A percentile compares a stretch with the other conserved stretches of the same genome.
These are phyloP conservation scores for Philypnodon macrostomus DNA, from an alignment of 2,797 vertebrate species.

Conservation along the genomic window DNA sequence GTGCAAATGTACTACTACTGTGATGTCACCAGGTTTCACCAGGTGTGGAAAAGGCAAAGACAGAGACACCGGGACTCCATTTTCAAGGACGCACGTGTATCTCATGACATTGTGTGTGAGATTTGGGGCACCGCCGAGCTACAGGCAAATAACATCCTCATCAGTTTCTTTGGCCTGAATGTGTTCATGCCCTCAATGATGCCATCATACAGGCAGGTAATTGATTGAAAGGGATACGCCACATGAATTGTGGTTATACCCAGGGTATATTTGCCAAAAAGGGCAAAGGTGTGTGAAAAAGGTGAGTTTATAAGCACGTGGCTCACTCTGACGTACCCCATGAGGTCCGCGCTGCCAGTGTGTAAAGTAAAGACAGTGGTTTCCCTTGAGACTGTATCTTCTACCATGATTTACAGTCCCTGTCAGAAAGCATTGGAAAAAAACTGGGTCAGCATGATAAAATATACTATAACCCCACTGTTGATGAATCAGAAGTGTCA, in stretches of 20 bases:
- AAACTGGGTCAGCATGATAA: slow-evolving; percentile 69
- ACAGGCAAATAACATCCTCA: slow-evolving; percentile 58
- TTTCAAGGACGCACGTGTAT: slow-evolving; percentile 70
- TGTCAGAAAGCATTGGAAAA: slow-evolving; percentile 57
- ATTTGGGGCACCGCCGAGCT: slow-evolving; percentile 62
- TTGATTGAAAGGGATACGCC: slow-evolving; percentile 52
- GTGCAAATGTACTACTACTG: slow-evolving; percentile 15
- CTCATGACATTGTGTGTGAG: slow-evolving; percentile 60
- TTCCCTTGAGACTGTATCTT: slow-evolving; percentile 52
- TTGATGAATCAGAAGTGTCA: slow-evolving; percentile 42
- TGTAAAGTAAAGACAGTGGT: slow-evolving; percentile 52
- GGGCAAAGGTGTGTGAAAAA: slow-evolving; percentile 15
- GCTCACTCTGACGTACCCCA: slow-evolving; percentile 18
- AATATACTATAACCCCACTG: slow-evolving; percentile 41
- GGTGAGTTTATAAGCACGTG: slow-evolving; percentile 37
- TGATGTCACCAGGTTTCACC: slow-evolving; percentile 43
- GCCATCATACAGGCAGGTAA: slow-evolving; percentile 35
- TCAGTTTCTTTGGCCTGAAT: slow-evolving; percentile 65
- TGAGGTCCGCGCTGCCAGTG: slow-evolving; percentile 32
- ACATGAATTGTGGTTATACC: slow-evolving; percentile 2
- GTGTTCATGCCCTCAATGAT: slow-evolving; percentile 44
- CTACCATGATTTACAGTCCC: slow-evolving; percentile 63
- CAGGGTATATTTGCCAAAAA: too few species aligned
- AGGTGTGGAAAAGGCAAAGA: slow-evolving; percentile 40
- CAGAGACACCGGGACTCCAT: slow-evolving; percentile 26